A percentile compares a stretch with the other conserved stretches of the same genome.
Conservation (phyloP, 2,888 invertebrate species). For the Ommatoiulus sabulosus region DNA sequence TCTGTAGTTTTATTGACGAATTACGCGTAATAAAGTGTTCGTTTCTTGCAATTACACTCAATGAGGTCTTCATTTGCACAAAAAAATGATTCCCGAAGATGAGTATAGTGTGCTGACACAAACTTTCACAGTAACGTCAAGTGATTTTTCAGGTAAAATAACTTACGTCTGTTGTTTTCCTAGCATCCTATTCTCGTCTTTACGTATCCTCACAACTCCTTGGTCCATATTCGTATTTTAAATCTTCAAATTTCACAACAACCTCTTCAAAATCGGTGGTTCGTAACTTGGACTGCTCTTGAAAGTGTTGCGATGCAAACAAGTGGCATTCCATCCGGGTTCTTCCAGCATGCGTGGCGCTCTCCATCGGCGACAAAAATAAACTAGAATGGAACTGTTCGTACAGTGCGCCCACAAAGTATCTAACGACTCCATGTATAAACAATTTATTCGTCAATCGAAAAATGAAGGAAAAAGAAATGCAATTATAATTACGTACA, state of each 20-base stretch:
- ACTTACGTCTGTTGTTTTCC: background rate
- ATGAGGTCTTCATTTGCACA: too few species aligned
- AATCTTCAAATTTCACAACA: background rate
- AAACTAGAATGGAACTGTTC: background rate
- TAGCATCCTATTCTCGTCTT: background rate
- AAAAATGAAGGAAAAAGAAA: background rate
- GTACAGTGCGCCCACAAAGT: background rate
- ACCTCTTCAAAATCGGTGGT: background rate
- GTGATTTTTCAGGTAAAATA: background rate
- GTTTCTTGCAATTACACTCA: background rate
- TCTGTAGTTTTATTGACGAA: background rate
- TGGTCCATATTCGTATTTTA: background rate
- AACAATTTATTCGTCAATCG: conserved; percentile 31
- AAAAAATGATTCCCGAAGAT: background rate
- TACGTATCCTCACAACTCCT: background rate
- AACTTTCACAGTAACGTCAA: background rate
- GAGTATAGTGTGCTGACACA: background rate
- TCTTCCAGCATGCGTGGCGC: background rate
- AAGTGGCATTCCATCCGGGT: background rate
- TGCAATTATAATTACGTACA: conserved; percentile 39
- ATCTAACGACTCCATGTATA: background rate
- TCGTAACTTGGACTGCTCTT: background rate
- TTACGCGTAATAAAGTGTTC: background rate
- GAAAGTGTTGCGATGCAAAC: too few species aligned
- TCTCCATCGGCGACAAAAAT: background rate